These are phyloP conservation scores for Baronia brevicornis DNA, from an alignment of 2,888 invertebrate species.

Conservation along the genomic window DNA sequence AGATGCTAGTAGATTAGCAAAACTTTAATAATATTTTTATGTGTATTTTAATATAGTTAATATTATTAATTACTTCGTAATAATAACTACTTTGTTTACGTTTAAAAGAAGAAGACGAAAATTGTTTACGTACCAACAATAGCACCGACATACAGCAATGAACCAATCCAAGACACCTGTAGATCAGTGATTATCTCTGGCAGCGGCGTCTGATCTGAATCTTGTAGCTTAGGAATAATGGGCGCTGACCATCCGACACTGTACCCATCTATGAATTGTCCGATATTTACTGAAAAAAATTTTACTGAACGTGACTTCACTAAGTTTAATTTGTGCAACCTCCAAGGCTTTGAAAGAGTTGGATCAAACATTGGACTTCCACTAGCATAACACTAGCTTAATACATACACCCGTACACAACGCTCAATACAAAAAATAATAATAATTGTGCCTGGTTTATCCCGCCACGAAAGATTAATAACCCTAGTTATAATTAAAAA, in stretches of 20 bases:
- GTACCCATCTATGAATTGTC: constrained; percentile 58
- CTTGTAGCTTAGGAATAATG: constrained; percentile 53
- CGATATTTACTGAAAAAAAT: constrained; percentile 45
- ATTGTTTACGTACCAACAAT: constrained; percentile 42
- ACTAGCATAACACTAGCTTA: neutral
- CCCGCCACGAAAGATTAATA: too few species aligned
- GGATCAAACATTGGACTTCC: neutral
- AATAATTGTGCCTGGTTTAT: too few species aligned
- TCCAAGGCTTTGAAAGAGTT: neutral
- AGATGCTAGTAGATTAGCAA: too few species aligned
- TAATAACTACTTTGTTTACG: neutral
- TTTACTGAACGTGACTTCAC: too few species aligned
- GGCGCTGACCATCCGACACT: constrained; percentile 73
- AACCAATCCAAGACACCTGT: constrained; percentile 73
- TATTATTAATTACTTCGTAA: neutral
- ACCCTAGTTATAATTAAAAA: too few species aligned
- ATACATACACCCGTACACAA: neutral
- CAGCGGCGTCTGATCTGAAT: constrained; percentile 50
- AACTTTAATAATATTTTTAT: too few species aligned
- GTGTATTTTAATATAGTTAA: neutral
- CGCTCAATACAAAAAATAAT: too few species aligned
- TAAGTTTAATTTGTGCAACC: too few species aligned
- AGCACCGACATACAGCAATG: constrained; percentile 67
- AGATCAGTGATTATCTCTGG: constrained; percentile 35
- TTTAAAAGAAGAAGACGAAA: neutral